phyloP scores from a whole-genome alignment of 2,113 vertebrate genomes.

The Chrysemys picta region DNA sequence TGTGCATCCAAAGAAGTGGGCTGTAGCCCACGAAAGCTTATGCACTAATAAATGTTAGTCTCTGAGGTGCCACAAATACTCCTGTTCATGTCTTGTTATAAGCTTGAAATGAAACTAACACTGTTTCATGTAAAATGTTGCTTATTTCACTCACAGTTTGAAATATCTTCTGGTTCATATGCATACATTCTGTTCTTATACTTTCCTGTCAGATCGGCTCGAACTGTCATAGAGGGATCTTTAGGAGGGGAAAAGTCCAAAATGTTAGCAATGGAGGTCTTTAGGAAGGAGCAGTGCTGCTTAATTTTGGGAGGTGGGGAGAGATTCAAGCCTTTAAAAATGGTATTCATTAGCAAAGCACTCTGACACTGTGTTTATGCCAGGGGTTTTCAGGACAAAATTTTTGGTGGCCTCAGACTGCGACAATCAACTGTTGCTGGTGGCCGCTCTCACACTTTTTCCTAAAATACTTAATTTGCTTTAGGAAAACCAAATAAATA shows the following conservation, averaged over 20 bases:
- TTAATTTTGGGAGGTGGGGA: neutral
- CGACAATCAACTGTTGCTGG: no score
- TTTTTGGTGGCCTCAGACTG: no score
- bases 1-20: no score
- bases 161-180: constrained; percentile 70
- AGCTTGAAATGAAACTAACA: neutral
- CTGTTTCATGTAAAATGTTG: neutral
- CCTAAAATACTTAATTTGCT: no score
- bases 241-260: neutral
- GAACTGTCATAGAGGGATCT: constrained; percentile 77
- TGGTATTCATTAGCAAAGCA: neutral
- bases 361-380: neutral
- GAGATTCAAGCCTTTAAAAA: neutral
- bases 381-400: no score
- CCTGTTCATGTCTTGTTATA: neutral
- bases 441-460: no score
- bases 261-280: neutral
- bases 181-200: constrained; percentile 65
- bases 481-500: no score
- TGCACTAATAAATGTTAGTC: no score
- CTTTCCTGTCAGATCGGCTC: constrained; percentile 72
- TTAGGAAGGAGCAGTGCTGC: neutral
- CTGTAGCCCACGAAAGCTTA: no score
- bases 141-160: constrained; percentile 64
- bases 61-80: no score